Conservation (phyloP, 2,113 vertebrate genomes). For the Zeus faber region DNA sequence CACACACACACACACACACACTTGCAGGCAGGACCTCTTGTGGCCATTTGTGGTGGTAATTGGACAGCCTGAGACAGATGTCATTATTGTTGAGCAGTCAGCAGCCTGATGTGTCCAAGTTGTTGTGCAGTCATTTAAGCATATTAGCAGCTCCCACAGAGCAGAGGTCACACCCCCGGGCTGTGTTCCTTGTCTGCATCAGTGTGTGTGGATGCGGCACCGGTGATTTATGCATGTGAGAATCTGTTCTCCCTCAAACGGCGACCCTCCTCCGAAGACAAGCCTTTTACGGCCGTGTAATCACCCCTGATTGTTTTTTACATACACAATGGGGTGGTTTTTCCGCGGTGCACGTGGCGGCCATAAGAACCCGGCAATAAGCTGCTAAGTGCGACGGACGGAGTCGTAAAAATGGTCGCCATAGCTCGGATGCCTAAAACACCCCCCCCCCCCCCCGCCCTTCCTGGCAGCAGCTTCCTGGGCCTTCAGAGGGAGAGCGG, state of each 20-base stretch:
- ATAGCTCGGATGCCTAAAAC: conserved; percentile 41
- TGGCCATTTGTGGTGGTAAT: conserved; percentile 78
- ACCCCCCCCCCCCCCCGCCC: conserved; percentile 4
- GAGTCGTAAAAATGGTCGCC: conserved; percentile 54
- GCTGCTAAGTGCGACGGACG: conserved; percentile 50
- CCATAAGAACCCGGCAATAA: conserved; percentile 40
- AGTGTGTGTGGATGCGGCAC: conserved; percentile 15
- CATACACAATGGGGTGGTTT: conserved; percentile 38
- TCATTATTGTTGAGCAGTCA: conserved; percentile 83
- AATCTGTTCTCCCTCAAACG: conserved; percentile 32
- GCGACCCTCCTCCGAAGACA: conserved; percentile 29
- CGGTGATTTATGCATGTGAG: conserved; percentile 39
- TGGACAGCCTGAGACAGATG: conserved; percentile 84
- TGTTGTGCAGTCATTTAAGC: conserved; percentile 79
- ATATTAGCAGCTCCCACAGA: conserved; percentile 84
- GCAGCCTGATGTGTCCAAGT: conserved; percentile 85
- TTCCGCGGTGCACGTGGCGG: conserved; percentile 27
- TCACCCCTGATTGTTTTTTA: conserved; percentile 60
- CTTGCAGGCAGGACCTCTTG: conserved; percentile 75
- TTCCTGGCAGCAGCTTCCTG: conserved; percentile 20
- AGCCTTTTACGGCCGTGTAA: conserved; percentile 54
- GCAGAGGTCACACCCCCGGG: conserved; percentile 79
- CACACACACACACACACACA: conserved; percentile 10
- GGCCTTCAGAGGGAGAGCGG: conserved; percentile 39
- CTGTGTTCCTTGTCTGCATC: conserved; percentile 25